A percentile compares a stretch with the other conserved stretches of the same genome.
Evolutionary conservation across 1,140 invertebrate genomes (phyloP).

Genomic region (Orchestia grillus): DNA sequence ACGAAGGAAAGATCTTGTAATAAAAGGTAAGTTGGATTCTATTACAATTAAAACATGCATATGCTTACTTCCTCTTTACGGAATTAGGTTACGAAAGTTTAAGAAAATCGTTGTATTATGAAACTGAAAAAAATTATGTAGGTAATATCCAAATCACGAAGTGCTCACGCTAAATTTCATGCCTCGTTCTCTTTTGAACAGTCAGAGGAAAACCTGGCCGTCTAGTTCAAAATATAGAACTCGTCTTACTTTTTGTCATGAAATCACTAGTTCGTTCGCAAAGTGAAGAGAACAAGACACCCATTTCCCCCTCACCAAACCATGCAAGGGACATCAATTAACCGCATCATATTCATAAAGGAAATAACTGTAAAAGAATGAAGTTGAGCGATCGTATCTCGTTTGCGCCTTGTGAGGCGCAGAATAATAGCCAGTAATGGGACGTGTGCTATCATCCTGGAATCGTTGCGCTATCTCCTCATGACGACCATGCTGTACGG

Average conservation of each 20-base stretch:
- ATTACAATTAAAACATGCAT: too few relatives aligned
- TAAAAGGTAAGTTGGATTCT: too few relatives aligned
- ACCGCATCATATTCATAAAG: neutral
- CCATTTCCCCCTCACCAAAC: neutral
- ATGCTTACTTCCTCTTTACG: neutral
- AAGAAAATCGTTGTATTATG: neutral
- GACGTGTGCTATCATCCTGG: neutral
- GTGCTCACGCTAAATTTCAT: neutral
- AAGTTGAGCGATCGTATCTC: neutral
- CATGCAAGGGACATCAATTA: neutral
- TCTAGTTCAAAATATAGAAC: neutral
- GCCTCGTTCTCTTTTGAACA: neutral
- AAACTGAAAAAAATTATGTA: neutral
- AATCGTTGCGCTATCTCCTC: neutral
- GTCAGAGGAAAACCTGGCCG: neutral
- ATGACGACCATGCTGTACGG: neutral
- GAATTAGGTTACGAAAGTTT: neutral
- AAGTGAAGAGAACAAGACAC: neutral
- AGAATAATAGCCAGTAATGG: neutral
- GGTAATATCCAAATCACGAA: neutral
- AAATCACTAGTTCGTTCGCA: neutral
- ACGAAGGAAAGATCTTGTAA: too few relatives aligned
- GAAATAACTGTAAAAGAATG: neutral
- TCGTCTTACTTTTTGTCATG: neutral
- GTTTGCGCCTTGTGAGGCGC: neutral